A percentile compares a stretch with the other conserved stretches of the same genome.
Evolutionary conservation across 2,113 vertebrate genomes (phyloP).

Genomic region (Leucopternis melanops): DNA sequence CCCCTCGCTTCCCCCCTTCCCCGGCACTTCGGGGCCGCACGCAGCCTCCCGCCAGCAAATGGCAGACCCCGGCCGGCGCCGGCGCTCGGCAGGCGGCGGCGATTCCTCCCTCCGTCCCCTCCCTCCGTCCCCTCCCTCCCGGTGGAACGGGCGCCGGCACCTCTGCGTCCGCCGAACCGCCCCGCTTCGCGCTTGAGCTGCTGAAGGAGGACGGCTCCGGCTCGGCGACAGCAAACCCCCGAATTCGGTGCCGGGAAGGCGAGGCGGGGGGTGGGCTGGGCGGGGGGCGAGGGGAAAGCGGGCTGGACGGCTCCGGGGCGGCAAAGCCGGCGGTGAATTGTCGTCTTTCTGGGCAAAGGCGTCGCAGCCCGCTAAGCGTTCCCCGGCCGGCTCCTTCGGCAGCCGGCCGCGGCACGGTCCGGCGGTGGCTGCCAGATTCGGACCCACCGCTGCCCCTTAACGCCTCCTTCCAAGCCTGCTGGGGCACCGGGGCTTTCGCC

Average conservation of each 20-base stretch:
- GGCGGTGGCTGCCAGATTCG: background rate
- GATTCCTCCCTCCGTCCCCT: background rate
- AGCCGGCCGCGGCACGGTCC: background rate
- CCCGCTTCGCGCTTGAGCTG: background rate
- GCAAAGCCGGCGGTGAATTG: conserved; percentile 28
- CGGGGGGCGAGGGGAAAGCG: background rate
- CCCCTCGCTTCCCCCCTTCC: no score
- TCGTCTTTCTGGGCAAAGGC: conserved; percentile 58
- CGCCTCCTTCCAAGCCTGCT: background rate
- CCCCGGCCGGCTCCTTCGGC: conserved; percentile 54
- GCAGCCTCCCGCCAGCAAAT: no score
- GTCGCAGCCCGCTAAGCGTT: conserved; percentile 68
- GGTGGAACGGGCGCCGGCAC: no score
- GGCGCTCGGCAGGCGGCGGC: background rate
- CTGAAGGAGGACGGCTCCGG: no score
- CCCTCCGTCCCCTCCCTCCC: no score
- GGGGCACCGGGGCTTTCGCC: background rate
- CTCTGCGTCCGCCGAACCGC: no score
- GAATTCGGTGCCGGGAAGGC: no score
- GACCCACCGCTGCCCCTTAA: background rate
- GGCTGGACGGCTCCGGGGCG: background rate
- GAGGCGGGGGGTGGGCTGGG: no score
- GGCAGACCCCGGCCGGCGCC: background rate
- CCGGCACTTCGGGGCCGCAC: no score
- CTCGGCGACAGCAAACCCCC: no score